These are phyloP conservation scores for Pasiphila rectangulata DNA, from an alignment of 2,888 invertebrate genomes.

Conservation along the genomic window DNA sequence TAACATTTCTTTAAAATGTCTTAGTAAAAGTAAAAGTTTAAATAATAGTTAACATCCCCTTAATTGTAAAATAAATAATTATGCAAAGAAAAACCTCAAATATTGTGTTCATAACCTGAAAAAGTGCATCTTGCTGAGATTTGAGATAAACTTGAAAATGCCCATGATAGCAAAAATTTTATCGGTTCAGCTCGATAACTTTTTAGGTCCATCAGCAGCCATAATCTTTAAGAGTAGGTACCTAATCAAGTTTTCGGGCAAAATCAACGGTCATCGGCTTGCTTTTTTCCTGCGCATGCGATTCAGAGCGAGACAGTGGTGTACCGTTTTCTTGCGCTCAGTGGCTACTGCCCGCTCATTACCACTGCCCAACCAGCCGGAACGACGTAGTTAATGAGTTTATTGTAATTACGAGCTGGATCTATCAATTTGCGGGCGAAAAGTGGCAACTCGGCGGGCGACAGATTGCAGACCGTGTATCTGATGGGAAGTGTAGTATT, in stretches of 20 bases:
- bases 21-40: too few species aligned
- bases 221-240: too few species aligned
- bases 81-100: too few species aligned
- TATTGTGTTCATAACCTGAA: too few species aligned
- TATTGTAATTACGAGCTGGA: slow-evolving; percentile 52
- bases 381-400: slow-evolving; percentile 56
- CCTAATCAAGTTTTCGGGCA: slow-evolving; percentile 24
- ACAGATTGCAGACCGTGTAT: slow-evolving; percentile 2
- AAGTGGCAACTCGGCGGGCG: not conserved
- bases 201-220: too few species aligned
- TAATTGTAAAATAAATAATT: too few species aligned
- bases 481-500: slow-evolving; percentile 12
- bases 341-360: slow-evolving; percentile 51
- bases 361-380: slow-evolving; percentile 53
- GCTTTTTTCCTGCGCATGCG: slow-evolving; percentile 46
- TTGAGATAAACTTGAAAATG: too few species aligned
- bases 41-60: too few species aligned
- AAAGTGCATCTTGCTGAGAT: too few species aligned
- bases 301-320: slow-evolving; percentile 68
- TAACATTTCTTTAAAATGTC: too few species aligned
- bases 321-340: slow-evolving; percentile 63
- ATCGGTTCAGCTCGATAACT: too few species aligned
- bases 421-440: slow-evolving; percentile 25
- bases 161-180: too few species aligned
- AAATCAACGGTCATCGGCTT: slow-evolving; percentile 46